Base-by-base conservation (phyloP, 2,888 invertebrate genomes). In the Phyllotreta cruciferae region DNA sequence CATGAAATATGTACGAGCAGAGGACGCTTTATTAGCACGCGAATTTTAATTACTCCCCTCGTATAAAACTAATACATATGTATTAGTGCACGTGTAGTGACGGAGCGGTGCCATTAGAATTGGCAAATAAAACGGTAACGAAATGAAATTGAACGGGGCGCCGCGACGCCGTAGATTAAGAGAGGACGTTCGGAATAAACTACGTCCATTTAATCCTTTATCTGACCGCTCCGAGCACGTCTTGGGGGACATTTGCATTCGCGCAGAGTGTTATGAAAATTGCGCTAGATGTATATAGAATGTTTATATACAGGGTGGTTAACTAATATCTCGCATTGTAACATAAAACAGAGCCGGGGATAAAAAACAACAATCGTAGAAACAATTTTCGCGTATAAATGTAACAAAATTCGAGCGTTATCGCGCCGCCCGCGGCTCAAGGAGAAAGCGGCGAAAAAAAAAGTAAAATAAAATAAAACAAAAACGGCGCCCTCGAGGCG, bases 71-170 rank as follows among this genome's bases (percentile, higher is more conserved):
- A 1, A 39, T 49, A 47, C 56, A 50, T 52, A 60, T 60, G 52
- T 50, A 45, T 55, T 52, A 50, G 47, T n/a, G 38, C 52, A n/a
- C 1, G 52, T 24, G 10, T 37, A 52, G 52, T 52, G 38, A 14
- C 52, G 60, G 53, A 57, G 44, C 38, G 49, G 44, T 36, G 45
- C 52, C 55, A 42, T 63, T 62, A 63, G 60, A 56, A 54, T 8
- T 13, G 9, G 57, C 66, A 52, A 58, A 60, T 45, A 64, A 60
- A 58, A 56, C 42, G 14, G 53, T 39, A 39, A 57, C 42, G 57
- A 24, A 36, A 56, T 55, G 64, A 63, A 64, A 67, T 66, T 66
- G 66, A 66, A 66, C 64, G 62, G 38, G 57, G 14, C n/a, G 24
- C 2, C 24, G 14, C 13, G 57, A n/a, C n/a, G 24, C 2, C 24